A percentile compares a stretch with the other conserved stretches of the same genome.
phyloP scores from a whole-genome alignment of 2,797 vertebrate species.

The Trematocara caparti region DNA sequence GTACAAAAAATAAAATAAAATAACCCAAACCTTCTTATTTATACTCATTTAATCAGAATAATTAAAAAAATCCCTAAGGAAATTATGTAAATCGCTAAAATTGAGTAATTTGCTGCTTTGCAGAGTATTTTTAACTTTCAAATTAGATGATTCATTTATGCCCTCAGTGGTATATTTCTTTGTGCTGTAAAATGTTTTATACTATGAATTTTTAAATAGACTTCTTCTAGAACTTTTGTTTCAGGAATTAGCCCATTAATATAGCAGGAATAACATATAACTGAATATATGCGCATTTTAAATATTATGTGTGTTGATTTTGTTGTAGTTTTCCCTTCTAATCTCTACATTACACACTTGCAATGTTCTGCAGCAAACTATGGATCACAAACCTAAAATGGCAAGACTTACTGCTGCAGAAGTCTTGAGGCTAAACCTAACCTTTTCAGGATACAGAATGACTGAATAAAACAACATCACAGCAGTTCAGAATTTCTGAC shows the following conservation, averaged over 20 bases:
- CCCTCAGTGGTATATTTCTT: not conserved
- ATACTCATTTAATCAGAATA: not conserved
- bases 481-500: not conserved
- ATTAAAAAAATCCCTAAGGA: not conserved
- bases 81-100: not conserved
- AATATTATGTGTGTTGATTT: not conserved
- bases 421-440: not conserved
- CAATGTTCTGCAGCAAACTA: not conserved
- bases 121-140: not conserved
- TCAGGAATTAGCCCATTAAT: not conserved
- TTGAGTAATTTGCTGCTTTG: not conserved
- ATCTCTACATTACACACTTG: not conserved
- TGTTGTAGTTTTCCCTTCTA: not conserved
- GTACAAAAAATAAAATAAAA: not conserved
- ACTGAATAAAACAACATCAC: not conserved
- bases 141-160: not conserved
- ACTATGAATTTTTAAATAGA: not conserved
- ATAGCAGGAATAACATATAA: not conserved
- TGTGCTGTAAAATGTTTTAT: not conserved
- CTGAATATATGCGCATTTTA: not conserved
- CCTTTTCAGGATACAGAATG: not conserved
- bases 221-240: not conserved
- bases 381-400: not conserved
- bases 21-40: not conserved
- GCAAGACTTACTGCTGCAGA: not conserved